Percentiles rank a stretch among this genome's conserved stretches.
Evolutionary conservation across 2,113 vertebrate genomes (phyloP).

Genomic region (Nerophis ophidion): DNA sequence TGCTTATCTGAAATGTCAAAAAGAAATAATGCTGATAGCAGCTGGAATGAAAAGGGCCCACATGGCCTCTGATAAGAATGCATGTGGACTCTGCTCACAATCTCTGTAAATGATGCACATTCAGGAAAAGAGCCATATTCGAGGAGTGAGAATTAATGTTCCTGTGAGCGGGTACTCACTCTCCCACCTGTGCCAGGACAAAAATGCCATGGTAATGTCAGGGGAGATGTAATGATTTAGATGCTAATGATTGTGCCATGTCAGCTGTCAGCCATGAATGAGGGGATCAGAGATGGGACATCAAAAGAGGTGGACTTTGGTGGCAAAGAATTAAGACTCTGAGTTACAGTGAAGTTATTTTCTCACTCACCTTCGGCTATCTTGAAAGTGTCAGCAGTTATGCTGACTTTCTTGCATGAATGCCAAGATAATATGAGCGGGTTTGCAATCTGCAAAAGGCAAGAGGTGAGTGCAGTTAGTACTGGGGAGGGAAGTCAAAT

Average conservation of each 20-base stretch:
- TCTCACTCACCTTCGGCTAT: constrained; percentile 46
- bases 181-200: constrained; percentile 65
- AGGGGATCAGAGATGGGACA: constrained; percentile 69
- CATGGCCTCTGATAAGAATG: constrained; percentile 62
- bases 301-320: constrained; percentile 58
- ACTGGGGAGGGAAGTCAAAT: constrained; percentile 28
- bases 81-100: constrained; percentile 47
- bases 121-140: constrained; percentile 38
- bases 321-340: constrained; percentile 49
- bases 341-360: constrained; percentile 58
- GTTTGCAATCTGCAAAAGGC: constrained; percentile 42
- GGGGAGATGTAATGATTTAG: constrained; percentile 74
- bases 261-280: constrained; percentile 53
- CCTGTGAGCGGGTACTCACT: constrained; percentile 57
- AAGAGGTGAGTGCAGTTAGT: constrained; percentile 29
- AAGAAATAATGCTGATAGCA: constrained; percentile 68
- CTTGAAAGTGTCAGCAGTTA: constrained; percentile 45
- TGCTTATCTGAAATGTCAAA: constrained; percentile 75
- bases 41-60: constrained; percentile 61
- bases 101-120: constrained; percentile 60
- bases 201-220: constrained; percentile 82
- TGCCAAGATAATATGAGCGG: constrained; percentile 45
- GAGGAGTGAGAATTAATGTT: constrained; percentile 55
- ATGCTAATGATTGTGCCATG: constrained; percentile 66
- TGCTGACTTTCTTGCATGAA: constrained; percentile 35